A percentile compares a stretch with the other conserved stretches of the same genome.
These are phyloP conservation scores for Clusia tigrina DNA, from an alignment of 2,888 invertebrate genomes.

Conservation along the genomic window DNA sequence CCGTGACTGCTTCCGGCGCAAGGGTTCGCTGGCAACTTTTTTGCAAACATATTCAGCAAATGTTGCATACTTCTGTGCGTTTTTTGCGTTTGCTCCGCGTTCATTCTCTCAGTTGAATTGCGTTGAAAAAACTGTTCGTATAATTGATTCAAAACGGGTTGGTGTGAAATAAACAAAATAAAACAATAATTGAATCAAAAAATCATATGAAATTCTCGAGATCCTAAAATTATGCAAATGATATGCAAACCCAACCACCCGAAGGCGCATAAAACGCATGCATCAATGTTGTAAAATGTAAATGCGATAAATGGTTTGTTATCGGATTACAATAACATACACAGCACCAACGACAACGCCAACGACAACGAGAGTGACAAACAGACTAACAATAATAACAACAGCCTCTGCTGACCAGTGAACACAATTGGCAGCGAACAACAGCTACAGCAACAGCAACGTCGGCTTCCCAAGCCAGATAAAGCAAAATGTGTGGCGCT, in stretches of 20 bases:
- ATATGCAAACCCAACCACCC: constrained; percentile 12
- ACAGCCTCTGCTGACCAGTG: too few species aligned
- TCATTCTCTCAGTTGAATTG: too few species aligned
- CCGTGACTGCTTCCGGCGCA: too few species aligned
- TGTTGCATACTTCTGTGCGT: too few species aligned
- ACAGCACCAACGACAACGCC: constrained; percentile 11
- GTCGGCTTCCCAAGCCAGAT: not conserved
- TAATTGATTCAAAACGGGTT: too few species aligned
- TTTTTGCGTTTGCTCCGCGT: too few species aligned
- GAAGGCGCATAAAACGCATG: not conserved
- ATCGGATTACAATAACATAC: constrained; percentile 28
- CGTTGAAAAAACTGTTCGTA: too few species aligned
- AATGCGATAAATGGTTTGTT: constrained; percentile 33
- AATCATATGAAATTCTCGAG: not conserved
- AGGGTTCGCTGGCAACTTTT: too few species aligned
- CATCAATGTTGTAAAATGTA: constrained; percentile 22
- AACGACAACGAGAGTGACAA: too few species aligned
- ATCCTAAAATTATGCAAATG: constrained; percentile 34
- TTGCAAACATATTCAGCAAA: too few species aligned
- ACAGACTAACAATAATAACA: constrained; percentile 17
- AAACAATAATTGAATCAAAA: not conserved
- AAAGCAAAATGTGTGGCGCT: not conserved
- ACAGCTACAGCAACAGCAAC: constrained; percentile 1
- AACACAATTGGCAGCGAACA: too few species aligned
- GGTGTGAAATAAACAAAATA: too few species aligned